Evolutionary conservation across 2,797 vertebrate genomes (phyloP).

Genomic region (Nyctibius grandis): DNA sequence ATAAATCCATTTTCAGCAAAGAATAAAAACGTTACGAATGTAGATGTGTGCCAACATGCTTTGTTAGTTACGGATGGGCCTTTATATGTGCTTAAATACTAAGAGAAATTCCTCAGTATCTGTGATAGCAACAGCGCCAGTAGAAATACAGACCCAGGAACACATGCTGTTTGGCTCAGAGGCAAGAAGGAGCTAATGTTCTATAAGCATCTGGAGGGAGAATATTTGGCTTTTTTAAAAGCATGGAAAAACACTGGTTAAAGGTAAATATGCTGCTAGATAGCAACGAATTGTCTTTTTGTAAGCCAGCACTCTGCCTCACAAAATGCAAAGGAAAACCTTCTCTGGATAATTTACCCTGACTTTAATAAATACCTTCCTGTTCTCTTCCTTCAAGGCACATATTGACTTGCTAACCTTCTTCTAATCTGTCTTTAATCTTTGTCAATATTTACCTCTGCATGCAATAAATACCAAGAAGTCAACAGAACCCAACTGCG

Average conservation of each 20-base stretch:
- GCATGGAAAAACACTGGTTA: neutral
- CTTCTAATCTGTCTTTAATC: slow-evolving; percentile 57
- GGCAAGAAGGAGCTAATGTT: neutral
- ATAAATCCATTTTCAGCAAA: neutral
- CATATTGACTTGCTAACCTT: slow-evolving; percentile 44
- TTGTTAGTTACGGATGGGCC: neutral
- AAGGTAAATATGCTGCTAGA: neutral
- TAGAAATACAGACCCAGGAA: neutral
- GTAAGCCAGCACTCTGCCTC: neutral
- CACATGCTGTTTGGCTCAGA: neutral
- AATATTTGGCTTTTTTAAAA: neutral
- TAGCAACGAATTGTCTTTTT: neutral
- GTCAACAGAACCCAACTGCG: neutral
- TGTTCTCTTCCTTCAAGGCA: slow-evolving; percentile 26
- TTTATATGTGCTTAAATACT: neutral
- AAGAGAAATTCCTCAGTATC: neutral
- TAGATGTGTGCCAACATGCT: neutral
- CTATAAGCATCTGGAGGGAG: neutral
- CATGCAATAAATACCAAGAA: slow-evolving; percentile 7
- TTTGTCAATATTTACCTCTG: slow-evolving; percentile 56
- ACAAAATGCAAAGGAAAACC: neutral
- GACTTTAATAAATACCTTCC: slow-evolving; percentile 40
- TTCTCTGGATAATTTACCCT: neutral
- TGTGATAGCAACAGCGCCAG: neutral
- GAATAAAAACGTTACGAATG: neutral